phyloP scores from a whole-genome alignment of 2,888 invertebrate species.

The Cetonia aurata region DNA sequence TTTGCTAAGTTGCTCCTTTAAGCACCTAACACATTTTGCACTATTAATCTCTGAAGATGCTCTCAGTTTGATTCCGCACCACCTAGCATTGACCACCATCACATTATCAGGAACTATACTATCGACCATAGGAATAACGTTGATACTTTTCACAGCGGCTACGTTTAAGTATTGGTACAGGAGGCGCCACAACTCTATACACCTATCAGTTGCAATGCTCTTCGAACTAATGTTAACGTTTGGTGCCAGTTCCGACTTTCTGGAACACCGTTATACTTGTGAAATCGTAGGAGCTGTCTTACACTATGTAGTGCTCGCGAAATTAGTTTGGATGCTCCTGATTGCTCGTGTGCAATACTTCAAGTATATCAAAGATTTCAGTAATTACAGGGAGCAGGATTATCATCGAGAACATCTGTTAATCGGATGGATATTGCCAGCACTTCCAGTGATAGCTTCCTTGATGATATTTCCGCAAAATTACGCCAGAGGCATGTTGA shows the following conservation, averaged over 20 bases:
- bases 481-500: slow-evolving; percentile 12
- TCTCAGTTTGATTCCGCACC: background rate
- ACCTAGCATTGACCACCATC: background rate
- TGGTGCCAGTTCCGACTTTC: slow-evolving; percentile 1
- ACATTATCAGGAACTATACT: slow-evolving; percentile 2
- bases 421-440: slow-evolving; percentile 19
- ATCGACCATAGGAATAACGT: slow-evolving; percentile 17
- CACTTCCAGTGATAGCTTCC: slow-evolving; percentile 7
- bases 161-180: slow-evolving; percentile 24
- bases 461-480: slow-evolving; percentile 20
- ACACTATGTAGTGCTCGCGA: slow-evolving; percentile 37
- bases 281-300: slow-evolving; percentile 12
- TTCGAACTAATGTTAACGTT: slow-evolving; percentile 17
- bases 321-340: slow-evolving; percentile 33
- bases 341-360: slow-evolving; percentile 17
- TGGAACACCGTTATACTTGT: slow-evolving; percentile 3
- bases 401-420: background rate
- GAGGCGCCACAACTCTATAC: slow-evolving; percentile 18
- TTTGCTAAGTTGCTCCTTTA: slow-evolving; percentile 6
- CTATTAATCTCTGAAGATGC: background rate
- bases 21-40: slow-evolving; percentile 18
- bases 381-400: background rate
- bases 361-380: slow-evolving; percentile 8
- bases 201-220: slow-evolving; percentile 7
- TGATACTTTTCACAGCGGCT: slow-evolving; percentile 15